A percentile compares a stretch with the other conserved stretches of the same genome.
These are phyloP conservation scores for Acipenser transmontanus DNA, from an alignment of 2,797 vertebrate species.

Conservation along the genomic window DNA sequence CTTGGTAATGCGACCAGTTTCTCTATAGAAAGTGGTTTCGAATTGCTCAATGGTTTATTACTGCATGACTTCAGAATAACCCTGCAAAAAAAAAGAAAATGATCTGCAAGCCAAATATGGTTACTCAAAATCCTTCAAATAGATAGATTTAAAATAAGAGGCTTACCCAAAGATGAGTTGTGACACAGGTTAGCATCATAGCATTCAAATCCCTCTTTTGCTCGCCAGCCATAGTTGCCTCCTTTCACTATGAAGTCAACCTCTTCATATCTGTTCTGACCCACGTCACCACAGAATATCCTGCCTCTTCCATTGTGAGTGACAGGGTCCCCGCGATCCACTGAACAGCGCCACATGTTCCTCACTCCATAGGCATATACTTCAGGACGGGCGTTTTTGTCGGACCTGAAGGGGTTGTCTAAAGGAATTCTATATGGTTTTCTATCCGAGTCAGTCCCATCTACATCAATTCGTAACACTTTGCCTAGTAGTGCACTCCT, in stretches of 20 bases:
- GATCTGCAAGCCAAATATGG: too few species aligned
- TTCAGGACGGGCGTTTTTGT: constrained; percentile 53
- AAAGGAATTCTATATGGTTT: constrained; percentile 57
- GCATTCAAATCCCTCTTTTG: constrained; percentile 79
- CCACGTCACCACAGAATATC: constrained; percentile 78
- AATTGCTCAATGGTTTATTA: too few species aligned
- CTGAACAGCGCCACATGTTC: constrained; percentile 79
- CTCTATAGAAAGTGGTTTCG: too few species aligned
- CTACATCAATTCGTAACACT: constrained; percentile 70
- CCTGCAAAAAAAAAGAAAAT: too few species aligned
- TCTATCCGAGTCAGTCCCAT: constrained; percentile 36
- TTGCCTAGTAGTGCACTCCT: constrained; percentile 76
- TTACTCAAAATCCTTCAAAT: too few species aligned
- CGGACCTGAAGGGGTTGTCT: constrained; percentile 68
- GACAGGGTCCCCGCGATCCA: constrained; percentile 66
- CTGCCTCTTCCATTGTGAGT: constrained; percentile 59
- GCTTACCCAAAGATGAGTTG: constrained; percentile 68
- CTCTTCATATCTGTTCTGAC: constrained; percentile 80
- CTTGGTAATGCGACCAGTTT: too few species aligned
- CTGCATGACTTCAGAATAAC: too few species aligned
- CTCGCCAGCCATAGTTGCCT: constrained; percentile 80
- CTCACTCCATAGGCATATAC: constrained; percentile 72
- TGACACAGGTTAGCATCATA: constrained; percentile 69
- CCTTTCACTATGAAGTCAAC: constrained; percentile 70
- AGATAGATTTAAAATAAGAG: background rate